A percentile compares a stretch with the other conserved stretches of the same genome.
These are phyloP conservation scores for Sebastes itinus DNA, from an alignment of 2,797 vertebrate genomes.

Conservation along the genomic window DNA sequence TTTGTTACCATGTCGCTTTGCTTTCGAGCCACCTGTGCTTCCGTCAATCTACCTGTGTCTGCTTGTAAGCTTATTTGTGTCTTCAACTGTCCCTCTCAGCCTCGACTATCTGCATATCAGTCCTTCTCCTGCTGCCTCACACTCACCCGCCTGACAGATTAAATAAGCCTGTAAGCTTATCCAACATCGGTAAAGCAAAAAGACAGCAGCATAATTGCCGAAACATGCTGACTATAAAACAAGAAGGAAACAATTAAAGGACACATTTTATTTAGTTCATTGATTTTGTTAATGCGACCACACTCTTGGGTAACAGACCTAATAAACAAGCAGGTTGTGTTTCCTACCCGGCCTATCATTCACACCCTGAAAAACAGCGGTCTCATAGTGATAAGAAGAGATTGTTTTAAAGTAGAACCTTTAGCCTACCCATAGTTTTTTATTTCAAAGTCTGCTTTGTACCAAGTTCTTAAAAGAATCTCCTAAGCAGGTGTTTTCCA, in stretches of 20 bases:
- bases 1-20: background rate
- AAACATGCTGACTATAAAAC: conserved; percentile 5
- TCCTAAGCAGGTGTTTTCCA: conserved; percentile 4
- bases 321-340: background rate
- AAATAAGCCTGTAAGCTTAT: background rate
- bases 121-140: background rate
- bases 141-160: background rate
- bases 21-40: background rate
- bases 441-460: background rate
- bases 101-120: background rate
- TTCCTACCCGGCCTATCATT: background rate
- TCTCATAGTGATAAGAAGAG: background rate
- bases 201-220: background rate
- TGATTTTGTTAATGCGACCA: background rate
- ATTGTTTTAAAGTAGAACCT: background rate
- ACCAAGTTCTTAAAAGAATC: background rate
- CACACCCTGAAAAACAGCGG: background rate
- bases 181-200: background rate
- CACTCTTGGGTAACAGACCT: background rate
- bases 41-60: background rate
- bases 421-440: background rate
- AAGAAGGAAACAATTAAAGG: background rate
- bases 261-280: background rate
- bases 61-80: background rate
- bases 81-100: background rate